These are phyloP conservation scores for Zaprionus capensis DNA, from an alignment of 1,140 invertebrate species.

Conservation along the genomic window DNA sequence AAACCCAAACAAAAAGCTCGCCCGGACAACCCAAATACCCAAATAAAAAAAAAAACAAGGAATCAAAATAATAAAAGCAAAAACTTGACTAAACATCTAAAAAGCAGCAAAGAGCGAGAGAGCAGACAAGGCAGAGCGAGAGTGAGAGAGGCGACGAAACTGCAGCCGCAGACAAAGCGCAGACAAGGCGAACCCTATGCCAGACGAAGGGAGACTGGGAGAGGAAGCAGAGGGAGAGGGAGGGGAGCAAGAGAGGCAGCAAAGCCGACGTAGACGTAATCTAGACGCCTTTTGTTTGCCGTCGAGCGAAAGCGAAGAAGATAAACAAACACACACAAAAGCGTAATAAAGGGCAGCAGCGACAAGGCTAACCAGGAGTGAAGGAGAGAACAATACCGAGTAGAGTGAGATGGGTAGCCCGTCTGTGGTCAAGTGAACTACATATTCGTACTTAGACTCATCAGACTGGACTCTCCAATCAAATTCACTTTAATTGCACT, in stretches of 20 bases:
- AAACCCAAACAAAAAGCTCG: conserved; percentile 70
- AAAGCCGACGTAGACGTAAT: conserved; percentile 54
- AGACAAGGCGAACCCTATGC: conserved; percentile 59
- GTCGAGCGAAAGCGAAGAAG: conserved; percentile 36
- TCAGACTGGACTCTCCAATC: conserved; percentile 34
- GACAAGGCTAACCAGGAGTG: conserved; percentile 5
- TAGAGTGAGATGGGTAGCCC: not conserved
- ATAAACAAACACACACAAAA: conserved; percentile 43
- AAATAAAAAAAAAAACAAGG: conserved; percentile 6
- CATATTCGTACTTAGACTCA: not conserved
- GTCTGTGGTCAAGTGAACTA: conserved; percentile 52
- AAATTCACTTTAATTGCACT: conserved; percentile 72
- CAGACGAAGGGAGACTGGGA: not conserved
- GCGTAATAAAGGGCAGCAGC: conserved; percentile 36
- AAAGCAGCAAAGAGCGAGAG: conserved; percentile 10
- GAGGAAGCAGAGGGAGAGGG: not conserved
- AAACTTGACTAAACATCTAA: conserved; percentile 76
- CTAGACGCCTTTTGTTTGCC: conserved; percentile 59
- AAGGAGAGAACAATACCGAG: not conserved
- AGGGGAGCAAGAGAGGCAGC: not conserved
- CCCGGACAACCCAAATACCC: conserved; percentile 1
- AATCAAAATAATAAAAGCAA: conserved; percentile 29
- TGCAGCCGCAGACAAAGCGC: conserved; percentile 53
- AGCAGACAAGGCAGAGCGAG: not conserved
- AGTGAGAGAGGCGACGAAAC: conserved; percentile 14